Conservation (phyloP, 1,140 invertebrate species). For the Rhyacophila brunnea region DNA sequence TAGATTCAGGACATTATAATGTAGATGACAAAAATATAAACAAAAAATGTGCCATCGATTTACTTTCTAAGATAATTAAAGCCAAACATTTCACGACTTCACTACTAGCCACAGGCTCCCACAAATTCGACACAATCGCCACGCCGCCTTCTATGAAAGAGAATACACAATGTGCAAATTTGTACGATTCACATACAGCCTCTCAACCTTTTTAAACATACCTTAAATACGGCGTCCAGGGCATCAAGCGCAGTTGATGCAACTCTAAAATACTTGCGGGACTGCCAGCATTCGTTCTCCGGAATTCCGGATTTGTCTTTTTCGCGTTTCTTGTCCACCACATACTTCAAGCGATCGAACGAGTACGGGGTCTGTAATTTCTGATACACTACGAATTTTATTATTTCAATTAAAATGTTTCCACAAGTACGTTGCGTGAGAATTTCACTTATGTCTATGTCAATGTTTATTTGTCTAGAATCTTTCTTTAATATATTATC, state of each 20-base stretch:
- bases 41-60: not conserved
- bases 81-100: not conserved
- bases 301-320: conserved; percentile 36
- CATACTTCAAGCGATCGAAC: conserved; percentile 50
- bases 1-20: too few species aligned
- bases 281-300: conserved; percentile 43
- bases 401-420: conserved; percentile 47
- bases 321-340: conserved; percentile 43
- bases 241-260: conserved; percentile 46
- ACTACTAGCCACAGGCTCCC: too few species aligned
- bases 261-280: conserved; percentile 46
- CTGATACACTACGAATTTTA: conserved; percentile 52
- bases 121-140: not conserved
- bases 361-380: conserved; percentile 51
- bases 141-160: not conserved
- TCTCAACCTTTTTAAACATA: conserved; percentile 24
- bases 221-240: conserved; percentile 50
- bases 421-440: conserved; percentile 40
- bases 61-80: too few species aligned
- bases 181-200: not conserved
- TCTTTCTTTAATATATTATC: too few species aligned
- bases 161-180: not conserved
- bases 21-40: not conserved
- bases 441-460: conserved; percentile 10
- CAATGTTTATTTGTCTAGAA: too few species aligned